A percentile compares a stretch with the other conserved stretches of the same genome.
phyloP scores from a whole-genome alignment of 35 echinoderm and acorn worm species.

The Heliocidaris erythrogramma region DNA sequence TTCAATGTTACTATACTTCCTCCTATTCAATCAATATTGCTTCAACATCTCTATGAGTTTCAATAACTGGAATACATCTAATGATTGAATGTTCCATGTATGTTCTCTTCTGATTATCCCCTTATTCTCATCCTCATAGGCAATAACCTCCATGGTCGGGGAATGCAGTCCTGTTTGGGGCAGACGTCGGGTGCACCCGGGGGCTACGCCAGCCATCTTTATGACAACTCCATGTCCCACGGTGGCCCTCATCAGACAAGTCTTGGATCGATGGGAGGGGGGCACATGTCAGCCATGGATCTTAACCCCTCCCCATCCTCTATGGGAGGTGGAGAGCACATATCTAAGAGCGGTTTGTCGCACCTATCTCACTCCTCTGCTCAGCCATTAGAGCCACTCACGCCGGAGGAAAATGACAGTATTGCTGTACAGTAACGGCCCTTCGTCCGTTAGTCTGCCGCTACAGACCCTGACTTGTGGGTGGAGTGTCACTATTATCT shows the following conservation, averaged over 20 bases:
- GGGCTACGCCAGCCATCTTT: constrained; percentile 46
- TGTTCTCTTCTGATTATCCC: neutral
- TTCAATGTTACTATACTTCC: no score
- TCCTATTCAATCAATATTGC: no score
- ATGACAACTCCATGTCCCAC: constrained; percentile 56
- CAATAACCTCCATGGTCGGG: constrained; percentile 54
- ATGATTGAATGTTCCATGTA: no score
- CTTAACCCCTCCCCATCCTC: constrained; percentile 58
- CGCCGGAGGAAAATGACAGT: constrained; percentile 67
- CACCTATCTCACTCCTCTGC: constrained; percentile 50
- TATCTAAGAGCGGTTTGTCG: neutral
- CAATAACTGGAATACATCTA: no score
- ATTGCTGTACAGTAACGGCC: constrained; percentile 79
- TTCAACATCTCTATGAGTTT: no score
- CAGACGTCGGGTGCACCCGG: neutral
- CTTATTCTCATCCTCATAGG: neutral
- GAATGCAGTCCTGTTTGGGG: constrained; percentile 39
- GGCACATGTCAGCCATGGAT: constrained; percentile 60
- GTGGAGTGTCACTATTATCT: constrained; percentile 21
- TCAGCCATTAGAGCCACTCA: constrained; percentile 75
- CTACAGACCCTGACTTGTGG: neutral
- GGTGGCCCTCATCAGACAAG: constrained; percentile 66
- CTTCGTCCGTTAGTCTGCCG: neutral
- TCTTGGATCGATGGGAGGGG: constrained; percentile 56
- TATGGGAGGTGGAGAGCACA: constrained; percentile 53